Conservation (phyloP, 2,888 invertebrate genomes). For the Phengaris alcon region DNA sequence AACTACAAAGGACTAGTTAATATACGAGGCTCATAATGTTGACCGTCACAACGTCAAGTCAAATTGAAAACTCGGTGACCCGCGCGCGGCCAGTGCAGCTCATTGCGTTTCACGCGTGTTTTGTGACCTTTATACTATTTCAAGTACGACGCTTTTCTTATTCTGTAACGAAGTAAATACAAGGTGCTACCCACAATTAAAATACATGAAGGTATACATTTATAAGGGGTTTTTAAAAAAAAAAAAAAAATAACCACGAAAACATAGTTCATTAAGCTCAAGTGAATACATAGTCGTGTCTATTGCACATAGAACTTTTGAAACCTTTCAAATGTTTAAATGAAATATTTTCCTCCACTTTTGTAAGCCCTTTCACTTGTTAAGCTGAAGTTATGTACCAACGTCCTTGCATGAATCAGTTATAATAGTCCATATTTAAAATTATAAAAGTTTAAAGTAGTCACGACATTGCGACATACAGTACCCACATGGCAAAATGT, state of each 20-base stretch:
- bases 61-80: conserved; percentile 21
- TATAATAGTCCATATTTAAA: conserved; percentile 13
- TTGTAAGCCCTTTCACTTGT: background rate
- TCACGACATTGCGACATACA: conserved; percentile 12
- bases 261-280: no score
- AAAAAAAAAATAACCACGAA: no score
- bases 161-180: no score
- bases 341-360: background rate
- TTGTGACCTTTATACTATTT: conserved; percentile 22
- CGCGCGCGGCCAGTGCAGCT: background rate
- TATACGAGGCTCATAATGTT: background rate
- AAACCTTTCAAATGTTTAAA: background rate
- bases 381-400: conserved; percentile 2
- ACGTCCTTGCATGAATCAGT: conserved; percentile 17
- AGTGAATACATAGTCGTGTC: no score
- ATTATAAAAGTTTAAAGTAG: conserved; percentile 18
- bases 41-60: conserved; percentile 19
- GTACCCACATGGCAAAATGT: no score
- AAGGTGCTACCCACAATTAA: no score
- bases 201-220: no score
- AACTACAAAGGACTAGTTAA: background rate
- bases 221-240: no score
- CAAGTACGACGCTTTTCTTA: background rate
- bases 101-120: conserved; percentile 11
- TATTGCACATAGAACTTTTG: no score